phyloP scores from a whole-genome alignment of 2,888 invertebrate genomes.

The Xylota sylvarum region DNA sequence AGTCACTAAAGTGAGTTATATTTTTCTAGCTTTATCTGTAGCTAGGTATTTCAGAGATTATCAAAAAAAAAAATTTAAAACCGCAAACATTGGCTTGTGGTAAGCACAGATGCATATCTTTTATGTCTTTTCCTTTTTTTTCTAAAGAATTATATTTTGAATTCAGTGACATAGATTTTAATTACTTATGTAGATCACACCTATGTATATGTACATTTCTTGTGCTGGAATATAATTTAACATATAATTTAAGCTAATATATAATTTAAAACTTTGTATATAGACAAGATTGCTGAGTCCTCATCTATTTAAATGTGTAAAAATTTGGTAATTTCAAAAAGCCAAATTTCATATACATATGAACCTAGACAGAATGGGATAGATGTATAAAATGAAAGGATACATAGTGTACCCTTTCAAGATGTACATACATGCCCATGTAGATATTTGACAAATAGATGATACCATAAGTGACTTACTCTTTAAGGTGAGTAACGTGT shows the following conservation, averaged over 20 bases:
- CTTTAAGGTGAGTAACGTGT: not conserved
- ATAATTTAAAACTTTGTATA: not conserved
- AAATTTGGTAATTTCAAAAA: not conserved
- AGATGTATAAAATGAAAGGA: not conserved
- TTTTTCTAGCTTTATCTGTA: not conserved
- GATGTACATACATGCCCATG: no score
- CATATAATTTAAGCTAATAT: no score
- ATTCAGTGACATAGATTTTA: conserved; percentile 4
- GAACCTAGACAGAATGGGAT: not conserved
- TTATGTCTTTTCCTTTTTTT: not conserved
- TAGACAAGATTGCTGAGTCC: conserved; percentile 4
- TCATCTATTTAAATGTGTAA: not conserved
- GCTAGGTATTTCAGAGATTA: not conserved
- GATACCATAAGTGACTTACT: not conserved
- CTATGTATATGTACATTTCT: not conserved
- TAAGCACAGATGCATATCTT: not conserved
- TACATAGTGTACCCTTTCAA: not conserved
- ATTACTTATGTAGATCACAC: not conserved
- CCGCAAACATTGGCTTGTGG: not conserved
- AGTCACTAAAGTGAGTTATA: no score
- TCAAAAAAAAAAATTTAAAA: not conserved
- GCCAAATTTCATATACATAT: not conserved
- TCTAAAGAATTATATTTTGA: not conserved
- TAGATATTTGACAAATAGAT: not conserved
- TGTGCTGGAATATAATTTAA: not conserved